Evolutionary conservation across 2,888 invertebrate genomes (phyloP).

Genomic region (Troides oblongomaculatus): DNA sequence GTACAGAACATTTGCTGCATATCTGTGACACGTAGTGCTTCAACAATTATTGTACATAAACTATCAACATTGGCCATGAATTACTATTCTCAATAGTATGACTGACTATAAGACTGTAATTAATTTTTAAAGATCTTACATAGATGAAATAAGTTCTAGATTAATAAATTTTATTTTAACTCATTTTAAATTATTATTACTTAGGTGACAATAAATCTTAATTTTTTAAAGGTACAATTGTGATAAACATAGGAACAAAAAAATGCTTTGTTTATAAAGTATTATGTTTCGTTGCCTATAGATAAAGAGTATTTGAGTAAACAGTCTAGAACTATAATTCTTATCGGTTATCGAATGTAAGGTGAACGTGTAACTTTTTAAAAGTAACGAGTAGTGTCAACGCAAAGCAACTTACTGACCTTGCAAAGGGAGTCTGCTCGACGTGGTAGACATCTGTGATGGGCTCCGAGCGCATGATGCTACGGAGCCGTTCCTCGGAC

Average conservation of each 20-base stretch:
- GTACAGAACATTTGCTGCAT: slow-evolving; percentile 2
- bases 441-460: slow-evolving; percentile 89
- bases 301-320: neutral
- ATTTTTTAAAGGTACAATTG: neutral
- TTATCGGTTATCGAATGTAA: slow-evolving; percentile 17
- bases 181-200: neutral
- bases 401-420: slow-evolving; percentile 82
- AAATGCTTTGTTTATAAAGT: neutral
- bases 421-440: slow-evolving; percentile 91
- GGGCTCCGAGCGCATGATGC: slow-evolving; percentile 85
- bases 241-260: neutral
- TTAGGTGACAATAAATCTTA: neutral
- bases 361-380: slow-evolving; percentile 25
- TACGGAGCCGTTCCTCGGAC: slow-evolving; percentile 83
- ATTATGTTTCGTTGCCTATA: neutral
- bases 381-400: slow-evolving; percentile 29
- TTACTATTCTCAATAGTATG: slow-evolving; percentile 24
- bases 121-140: neutral
- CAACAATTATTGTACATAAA: slow-evolving; percentile 23
- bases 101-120: neutral
- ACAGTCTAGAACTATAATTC: neutral
- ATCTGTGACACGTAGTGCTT: slow-evolving; percentile 18
- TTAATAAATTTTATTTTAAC: neutral
- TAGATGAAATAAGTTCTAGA: neutral
- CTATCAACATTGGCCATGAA: slow-evolving; percentile 42